phyloP scores from a whole-genome alignment of 2,888 invertebrate species.

The Tolmerus cingulatus region DNA sequence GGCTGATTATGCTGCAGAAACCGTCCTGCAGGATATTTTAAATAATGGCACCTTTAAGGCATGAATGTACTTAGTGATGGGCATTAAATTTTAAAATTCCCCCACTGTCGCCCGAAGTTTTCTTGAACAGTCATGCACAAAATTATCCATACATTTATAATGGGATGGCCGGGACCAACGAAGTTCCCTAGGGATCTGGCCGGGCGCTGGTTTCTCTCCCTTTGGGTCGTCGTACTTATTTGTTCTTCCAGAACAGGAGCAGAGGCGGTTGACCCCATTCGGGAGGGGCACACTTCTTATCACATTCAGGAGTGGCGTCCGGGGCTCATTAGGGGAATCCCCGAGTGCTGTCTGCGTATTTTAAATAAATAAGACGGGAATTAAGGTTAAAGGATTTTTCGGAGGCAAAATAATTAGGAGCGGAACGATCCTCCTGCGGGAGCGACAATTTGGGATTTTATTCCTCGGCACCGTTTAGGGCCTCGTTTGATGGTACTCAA shows the following conservation, averaged over 20 bases:
- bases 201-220: background rate
- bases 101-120: background rate
- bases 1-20: background rate
- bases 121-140: slow-evolving; percentile 1
- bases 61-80: background rate
- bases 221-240: background rate
- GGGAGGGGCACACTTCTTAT: background rate
- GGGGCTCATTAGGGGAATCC: background rate
- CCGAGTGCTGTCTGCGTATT: background rate
- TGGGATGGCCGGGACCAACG: background rate
- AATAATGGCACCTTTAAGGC: slow-evolving; percentile 8
- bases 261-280: slow-evolving; percentile 17
- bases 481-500: background rate
- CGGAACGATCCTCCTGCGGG: background rate
- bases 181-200: background rate
- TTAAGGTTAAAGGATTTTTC: background rate
- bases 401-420: background rate
- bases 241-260: background rate
- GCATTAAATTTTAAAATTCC: slow-evolving; percentile 19
- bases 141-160: slow-evolving; percentile 20
- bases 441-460: background rate
- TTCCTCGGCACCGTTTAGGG: background rate
- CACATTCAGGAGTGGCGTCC: background rate
- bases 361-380: background rate
- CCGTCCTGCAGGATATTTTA: background rate